Base-by-base conservation (phyloP, 1,140 invertebrate species). In the Drosophila nigromelanica region DNA sequence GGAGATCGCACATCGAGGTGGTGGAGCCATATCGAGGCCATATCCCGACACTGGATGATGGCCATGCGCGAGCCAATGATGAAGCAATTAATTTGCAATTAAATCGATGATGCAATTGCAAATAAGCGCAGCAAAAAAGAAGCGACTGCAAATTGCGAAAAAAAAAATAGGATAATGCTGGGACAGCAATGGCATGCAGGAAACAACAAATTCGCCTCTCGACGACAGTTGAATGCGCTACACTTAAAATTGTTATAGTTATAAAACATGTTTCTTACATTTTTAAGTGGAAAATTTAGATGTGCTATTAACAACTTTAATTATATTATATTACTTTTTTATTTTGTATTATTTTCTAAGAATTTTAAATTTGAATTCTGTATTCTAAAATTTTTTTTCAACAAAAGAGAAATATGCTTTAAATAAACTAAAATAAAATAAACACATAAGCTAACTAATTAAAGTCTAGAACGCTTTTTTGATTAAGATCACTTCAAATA, bases 51-150 rank as follows among this genome's bases (percentile, higher is more conserved):
- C 63, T 21, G 73, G 56, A 62, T 80, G 73, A 71, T 64, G 58
- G 56, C 55, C 70, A 71, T 80, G 67, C 74, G 71, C 75, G 70
- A 59, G 76, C 80, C 80, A 90, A 87, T 90, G 81, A 90, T 87
- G 89, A 85, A 90, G 89, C 89, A 90, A 90, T 90, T 90, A 90
- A 90, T 90, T 90, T 90, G 78, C 83, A 90, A 90, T 90, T 90
- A 90, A 87, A 90, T 87, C 72, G 89, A 90, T 83, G 80, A 83
- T 83, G 76, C 80, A 83, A 83, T 79, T 83, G 80, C 80, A 83
- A 83, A 83, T 83, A 83, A 83, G 80, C 73, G 80, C 74, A 70
- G 47, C 52, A 59, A 68, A 69, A 82, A 79, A 70, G 63, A 71
- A 74, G 70, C 79, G 58, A 76, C 58, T 67, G 58, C 58, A 82